These are phyloP conservation scores for Notodonta dromedarius DNA, from an alignment of 2,888 invertebrate species.

Conservation along the genomic window DNA sequence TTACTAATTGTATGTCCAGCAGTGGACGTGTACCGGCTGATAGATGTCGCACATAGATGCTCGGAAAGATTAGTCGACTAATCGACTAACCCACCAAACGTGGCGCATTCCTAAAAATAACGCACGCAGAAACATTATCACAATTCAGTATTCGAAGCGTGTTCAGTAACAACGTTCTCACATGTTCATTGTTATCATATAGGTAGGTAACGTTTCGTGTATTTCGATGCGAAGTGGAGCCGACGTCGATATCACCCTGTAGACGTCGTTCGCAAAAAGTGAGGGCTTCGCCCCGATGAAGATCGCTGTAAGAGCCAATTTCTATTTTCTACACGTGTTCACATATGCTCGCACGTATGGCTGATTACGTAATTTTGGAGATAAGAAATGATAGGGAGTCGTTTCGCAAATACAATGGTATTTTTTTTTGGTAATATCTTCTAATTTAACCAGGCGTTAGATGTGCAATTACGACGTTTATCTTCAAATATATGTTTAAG, in stretches of 20 bases:
- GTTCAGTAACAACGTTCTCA: constrained; percentile 21
- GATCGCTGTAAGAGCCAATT: background rate
- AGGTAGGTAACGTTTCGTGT: constrained; percentile 12
- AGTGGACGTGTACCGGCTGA: too few species aligned
- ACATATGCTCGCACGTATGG: background rate
- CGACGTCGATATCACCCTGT: constrained; percentile 4
- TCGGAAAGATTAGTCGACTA: constrained; percentile 19
- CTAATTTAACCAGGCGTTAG: too few species aligned
- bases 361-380: constrained; percentile 1
- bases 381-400: background rate
- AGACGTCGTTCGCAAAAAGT: constrained; percentile 3
- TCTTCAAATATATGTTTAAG: too few species aligned
- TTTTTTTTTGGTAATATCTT: background rate
- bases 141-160: constrained; percentile 22
- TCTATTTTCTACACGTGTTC: constrained; percentile 4
- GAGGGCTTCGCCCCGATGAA: background rate
- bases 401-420: background rate
- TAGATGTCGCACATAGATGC: background rate
- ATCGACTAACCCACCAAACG: constrained; percentile 6
- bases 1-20: too few species aligned
- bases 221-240: constrained; percentile 8
- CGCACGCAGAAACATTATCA: constrained; percentile 6
- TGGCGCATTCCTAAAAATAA: constrained; percentile 15
- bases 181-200: constrained; percentile 20
- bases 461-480: too few species aligned